These are phyloP conservation scores for Thereuonema tuberculata DNA, from an alignment of 1,140 invertebrate genomes.

Conservation along the genomic window DNA sequence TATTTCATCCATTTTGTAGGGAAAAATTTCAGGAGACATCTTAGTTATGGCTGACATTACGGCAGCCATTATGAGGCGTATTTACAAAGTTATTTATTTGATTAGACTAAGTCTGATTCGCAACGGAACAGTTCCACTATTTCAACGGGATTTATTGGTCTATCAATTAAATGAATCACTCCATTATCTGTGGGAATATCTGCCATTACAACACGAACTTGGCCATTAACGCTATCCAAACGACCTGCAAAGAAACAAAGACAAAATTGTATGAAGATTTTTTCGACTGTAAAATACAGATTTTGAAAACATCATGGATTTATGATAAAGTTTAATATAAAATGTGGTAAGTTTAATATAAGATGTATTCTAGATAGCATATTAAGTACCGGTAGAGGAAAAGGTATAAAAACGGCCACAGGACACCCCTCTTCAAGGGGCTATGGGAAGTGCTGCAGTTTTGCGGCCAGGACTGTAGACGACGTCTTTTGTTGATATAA, in stretches of 20 bases:
- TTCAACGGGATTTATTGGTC: conserved; percentile 12
- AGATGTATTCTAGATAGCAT: not conserved
- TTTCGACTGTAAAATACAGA: not conserved
- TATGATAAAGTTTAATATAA: not conserved
- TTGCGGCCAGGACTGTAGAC: too few species aligned
- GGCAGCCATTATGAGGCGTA: too few species aligned
- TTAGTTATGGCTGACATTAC: too few species aligned
- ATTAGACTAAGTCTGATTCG: not conserved
- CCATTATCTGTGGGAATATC: conserved; percentile 30
- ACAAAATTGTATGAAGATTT: too few species aligned
- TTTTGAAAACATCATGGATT: not conserved
- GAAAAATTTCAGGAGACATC: too few species aligned
- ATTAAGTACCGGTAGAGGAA: too few species aligned
- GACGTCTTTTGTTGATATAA: too few species aligned
- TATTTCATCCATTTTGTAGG: too few species aligned
- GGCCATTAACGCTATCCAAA: conserved; percentile 20
- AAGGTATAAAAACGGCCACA: too few species aligned
- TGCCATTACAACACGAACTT: conserved; percentile 22
- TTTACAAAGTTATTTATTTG: too few species aligned
- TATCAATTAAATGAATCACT: conserved; percentile 24
- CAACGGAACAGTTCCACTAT: not conserved
- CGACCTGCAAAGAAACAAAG: conserved; percentile 17
- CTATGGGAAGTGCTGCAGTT: too few species aligned
- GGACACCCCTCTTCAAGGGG: too few species aligned
- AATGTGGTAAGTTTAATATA: not conserved